Conservation (phyloP, 2,888 invertebrate genomes). For the Macroteleia sp. region DNA sequence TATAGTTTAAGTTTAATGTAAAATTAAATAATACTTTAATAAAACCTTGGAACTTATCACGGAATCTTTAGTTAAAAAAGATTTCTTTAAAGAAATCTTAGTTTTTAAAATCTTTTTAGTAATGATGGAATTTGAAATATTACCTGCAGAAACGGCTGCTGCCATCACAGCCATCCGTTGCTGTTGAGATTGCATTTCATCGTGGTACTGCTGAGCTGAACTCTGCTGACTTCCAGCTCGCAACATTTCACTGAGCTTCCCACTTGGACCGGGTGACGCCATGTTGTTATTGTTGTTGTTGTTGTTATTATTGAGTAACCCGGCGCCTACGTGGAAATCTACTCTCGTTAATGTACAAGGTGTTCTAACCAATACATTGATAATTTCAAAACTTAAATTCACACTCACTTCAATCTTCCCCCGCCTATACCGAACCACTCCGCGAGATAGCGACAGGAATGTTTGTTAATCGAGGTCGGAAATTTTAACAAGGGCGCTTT, state of each 20-base stretch:
- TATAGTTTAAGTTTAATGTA: no score
- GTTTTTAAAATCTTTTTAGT: no score
- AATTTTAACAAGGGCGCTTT: slow-evolving; percentile 34
- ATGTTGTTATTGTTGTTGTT: slow-evolving; percentile 87
- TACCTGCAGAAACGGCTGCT: slow-evolving; percentile 82
- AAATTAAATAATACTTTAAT: no score
- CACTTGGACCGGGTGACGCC: slow-evolving; percentile 83
- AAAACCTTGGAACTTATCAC: no score
- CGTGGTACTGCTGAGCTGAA: slow-evolving; percentile 82
- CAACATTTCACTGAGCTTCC: slow-evolving; percentile 83
- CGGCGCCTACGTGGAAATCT: slow-evolving; percentile 86
- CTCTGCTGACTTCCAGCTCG: slow-evolving; percentile 80
- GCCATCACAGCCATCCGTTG: slow-evolving; percentile 83
- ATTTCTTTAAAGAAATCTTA: no score
- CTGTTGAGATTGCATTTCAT: slow-evolving; percentile 88
- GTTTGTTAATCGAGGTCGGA: slow-evolving; percentile 19
- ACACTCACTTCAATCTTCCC: slow-evolving; percentile 56
- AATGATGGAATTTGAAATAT: no score
- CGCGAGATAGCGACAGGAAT: no score
- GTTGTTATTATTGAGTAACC: slow-evolving; percentile 88
- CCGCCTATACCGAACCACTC: neutral
- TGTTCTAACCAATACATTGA: slow-evolving; percentile 4
- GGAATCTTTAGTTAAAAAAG: no score
- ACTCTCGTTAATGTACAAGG: slow-evolving; percentile 80
- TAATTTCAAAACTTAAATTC: slow-evolving; percentile 5